Conservation (phyloP, 2,113 vertebrate species). For the Gasterosteus aculeatus region DNA sequence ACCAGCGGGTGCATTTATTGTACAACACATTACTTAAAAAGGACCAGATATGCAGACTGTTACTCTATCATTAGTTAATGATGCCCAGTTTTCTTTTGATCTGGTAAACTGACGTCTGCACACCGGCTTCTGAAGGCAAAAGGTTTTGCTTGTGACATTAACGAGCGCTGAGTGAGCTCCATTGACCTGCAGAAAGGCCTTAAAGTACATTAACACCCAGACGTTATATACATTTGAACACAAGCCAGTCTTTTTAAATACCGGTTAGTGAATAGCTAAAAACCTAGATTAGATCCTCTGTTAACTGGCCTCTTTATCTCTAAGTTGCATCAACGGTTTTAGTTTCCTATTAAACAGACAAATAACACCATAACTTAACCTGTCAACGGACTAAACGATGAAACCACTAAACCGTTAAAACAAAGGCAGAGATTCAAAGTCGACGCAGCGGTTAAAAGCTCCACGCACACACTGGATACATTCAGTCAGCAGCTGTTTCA, state of each 20-base stretch:
- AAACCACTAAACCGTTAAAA: not conserved
- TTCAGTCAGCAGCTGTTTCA: not conserved
- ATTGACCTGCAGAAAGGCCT: constrained; percentile 39
- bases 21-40: not conserved
- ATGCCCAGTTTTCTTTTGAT: not conserved
- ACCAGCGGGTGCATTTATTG: not conserved
- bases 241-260: not conserved
- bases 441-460: not conserved
- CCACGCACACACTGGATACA: not conserved
- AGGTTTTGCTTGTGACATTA: constrained; percentile 17
- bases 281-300: not conserved
- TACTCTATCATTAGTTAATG: constrained; percentile 9
- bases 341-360: not conserved
- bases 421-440: not conserved
- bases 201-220: constrained; percentile 13
- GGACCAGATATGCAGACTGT: constrained; percentile 1
- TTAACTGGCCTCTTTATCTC: constrained; percentile 3
- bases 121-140: constrained; percentile 44
- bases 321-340: constrained; percentile 25
- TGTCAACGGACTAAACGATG: not conserved
- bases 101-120: not conserved
- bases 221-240: constrained; percentile 23
- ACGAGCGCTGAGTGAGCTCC: constrained; percentile 12
- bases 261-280: not conserved
- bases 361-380: not conserved